These are phyloP conservation scores for Psephotus haematonotus DNA, from an alignment of 2,113 vertebrate genomes.

Conservation along the genomic window DNA sequence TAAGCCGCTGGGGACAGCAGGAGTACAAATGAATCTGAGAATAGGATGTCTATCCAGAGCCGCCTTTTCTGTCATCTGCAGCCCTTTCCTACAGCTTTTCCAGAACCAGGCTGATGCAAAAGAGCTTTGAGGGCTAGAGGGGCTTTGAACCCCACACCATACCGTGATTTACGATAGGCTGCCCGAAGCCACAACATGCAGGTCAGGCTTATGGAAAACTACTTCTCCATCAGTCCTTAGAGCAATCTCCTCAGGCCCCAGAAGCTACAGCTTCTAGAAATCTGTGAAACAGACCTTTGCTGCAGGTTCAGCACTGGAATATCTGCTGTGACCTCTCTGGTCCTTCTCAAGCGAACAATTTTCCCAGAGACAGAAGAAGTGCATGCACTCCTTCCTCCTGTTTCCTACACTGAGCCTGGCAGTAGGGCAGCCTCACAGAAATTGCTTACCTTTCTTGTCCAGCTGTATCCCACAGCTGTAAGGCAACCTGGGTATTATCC, in stretches of 20 bases:
- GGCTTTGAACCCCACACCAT: background rate
- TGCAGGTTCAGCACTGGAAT: background rate
- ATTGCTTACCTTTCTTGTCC: conserved; percentile 82
- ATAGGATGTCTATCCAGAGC: background rate
- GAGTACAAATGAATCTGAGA: background rate
- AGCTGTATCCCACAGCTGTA: conserved; percentile 88
- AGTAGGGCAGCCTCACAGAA: background rate
- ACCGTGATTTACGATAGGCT: background rate
- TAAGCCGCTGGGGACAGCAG: background rate
- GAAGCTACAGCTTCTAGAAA: background rate
- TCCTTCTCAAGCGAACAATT: background rate
- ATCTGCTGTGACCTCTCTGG: background rate
- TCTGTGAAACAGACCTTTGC: background rate
- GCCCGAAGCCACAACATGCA: background rate
- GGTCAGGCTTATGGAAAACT: background rate
- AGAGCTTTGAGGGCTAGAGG: background rate
- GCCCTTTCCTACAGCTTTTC: background rate
- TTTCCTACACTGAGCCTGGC: background rate
- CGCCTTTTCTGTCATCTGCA: background rate
- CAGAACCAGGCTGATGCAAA: background rate
- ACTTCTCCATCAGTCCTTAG: background rate
- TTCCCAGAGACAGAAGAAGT: background rate
- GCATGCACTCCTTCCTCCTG: background rate
- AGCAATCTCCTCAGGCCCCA: rapidly evolving
- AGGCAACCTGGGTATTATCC: conserved; percentile 72